Percentiles rank a stretch among this genome's conserved stretches.
These are phyloP conservation scores for Diorhabda carinulata DNA, from an alignment of 1,140 invertebrate species.

Conservation along the genomic window DNA sequence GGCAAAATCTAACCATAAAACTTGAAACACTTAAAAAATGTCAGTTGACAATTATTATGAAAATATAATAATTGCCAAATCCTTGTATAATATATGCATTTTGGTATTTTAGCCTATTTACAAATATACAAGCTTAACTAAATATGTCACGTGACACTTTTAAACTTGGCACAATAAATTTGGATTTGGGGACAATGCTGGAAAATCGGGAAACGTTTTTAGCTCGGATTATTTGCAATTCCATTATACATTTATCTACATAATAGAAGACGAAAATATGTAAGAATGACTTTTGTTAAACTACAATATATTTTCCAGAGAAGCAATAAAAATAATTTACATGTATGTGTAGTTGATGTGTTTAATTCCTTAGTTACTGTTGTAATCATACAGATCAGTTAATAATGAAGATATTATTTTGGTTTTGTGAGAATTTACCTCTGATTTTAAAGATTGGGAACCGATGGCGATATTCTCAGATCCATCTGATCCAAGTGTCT, in stretches of 20 bases:
- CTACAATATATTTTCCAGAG: too few species aligned
- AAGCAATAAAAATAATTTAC: too few species aligned
- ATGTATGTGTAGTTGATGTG: too few species aligned
- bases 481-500: too few species aligned
- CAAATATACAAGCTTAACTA: conserved; percentile 45
- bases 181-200: background rate
- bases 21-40: conserved; percentile 38
- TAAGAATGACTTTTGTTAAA: too few species aligned
- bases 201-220: background rate
- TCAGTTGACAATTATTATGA: conserved; percentile 16
- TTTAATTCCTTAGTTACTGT: too few species aligned
- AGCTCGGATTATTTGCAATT: background rate
- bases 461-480: too few species aligned
- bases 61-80: conserved; percentile 23
- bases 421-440: too few species aligned
- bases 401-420: too few species aligned
- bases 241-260: conserved; percentile 8
- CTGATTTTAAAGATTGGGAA: too few species aligned
- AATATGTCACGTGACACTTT: conserved; percentile 46
- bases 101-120: conserved; percentile 39
- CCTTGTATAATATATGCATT: conserved; percentile 20
- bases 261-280: background rate
- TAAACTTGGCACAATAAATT: conserved; percentile 30
- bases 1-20: conserved; percentile 39
- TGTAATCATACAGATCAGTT: too few species aligned